phyloP scores from a whole-genome alignment of 1,140 invertebrate genomes.

The Drosophila saltans region DNA sequence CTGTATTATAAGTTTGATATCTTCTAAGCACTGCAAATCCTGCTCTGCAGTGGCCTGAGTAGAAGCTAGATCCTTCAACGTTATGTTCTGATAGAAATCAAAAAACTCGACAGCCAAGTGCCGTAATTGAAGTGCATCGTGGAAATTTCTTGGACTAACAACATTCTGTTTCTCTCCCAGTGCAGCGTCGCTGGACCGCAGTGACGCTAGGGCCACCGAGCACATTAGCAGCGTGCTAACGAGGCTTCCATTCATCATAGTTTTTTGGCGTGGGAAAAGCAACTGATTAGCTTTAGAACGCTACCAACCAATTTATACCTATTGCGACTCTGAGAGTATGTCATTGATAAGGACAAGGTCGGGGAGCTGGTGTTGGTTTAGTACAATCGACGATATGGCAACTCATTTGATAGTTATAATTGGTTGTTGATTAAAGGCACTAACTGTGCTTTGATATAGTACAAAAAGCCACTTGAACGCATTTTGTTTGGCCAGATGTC shows the following conservation, averaged over 20 bases:
- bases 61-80: background rate
- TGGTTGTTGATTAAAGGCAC: slow-evolving; percentile 5
- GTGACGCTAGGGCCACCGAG: background rate
- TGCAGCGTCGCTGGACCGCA: background rate
- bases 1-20: slow-evolving; percentile 13
- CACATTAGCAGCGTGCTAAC: background rate
- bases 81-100: slow-evolving; percentile 29
- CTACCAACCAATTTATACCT: background rate
- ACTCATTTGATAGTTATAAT: slow-evolving; percentile 9
- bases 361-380: background rate
- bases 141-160: background rate
- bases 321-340: background rate
- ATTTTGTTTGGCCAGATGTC: background rate
- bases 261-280: background rate
- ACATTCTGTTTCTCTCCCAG: background rate
- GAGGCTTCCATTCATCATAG: background rate
- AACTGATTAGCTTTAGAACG: background rate
- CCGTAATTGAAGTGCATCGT: background rate
- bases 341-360: slow-evolving; percentile 5
- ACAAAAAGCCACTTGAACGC: background rate
- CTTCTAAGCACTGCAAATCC: slow-evolving; percentile 30
- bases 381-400: slow-evolving; percentile 5
- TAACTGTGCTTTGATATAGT: background rate
- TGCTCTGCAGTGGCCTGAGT: slow-evolving; percentile 1
- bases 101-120: slow-evolving; percentile 35